phyloP scores from a whole-genome alignment of 2,888 invertebrate genomes.

The Stenolophus ochropezus region DNA sequence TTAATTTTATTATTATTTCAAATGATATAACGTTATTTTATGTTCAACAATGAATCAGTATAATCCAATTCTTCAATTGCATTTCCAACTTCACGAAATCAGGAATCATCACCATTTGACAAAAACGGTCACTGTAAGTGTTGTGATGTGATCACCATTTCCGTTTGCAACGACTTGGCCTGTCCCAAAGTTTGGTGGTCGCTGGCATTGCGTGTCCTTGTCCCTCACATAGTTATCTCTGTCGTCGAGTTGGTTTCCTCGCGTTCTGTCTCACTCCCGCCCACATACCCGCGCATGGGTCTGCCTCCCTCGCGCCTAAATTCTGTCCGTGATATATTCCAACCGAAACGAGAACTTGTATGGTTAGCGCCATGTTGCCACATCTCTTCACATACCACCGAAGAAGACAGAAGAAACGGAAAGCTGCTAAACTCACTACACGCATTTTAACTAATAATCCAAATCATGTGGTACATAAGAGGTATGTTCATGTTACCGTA shows the following conservation, averaged over 20 bases:
- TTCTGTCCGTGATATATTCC: conserved; percentile 67
- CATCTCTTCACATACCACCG: conserved; percentile 37
- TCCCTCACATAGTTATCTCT: conserved; percentile 20
- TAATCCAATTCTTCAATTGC: no score
- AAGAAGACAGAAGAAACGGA: conserved; percentile 4
- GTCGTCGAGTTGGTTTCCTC: conserved; percentile 57
- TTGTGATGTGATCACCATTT: no score
- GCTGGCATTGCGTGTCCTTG: background rate
- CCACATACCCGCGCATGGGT: background rate
- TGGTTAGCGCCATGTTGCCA: conserved; percentile 60
- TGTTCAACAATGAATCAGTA: no score
- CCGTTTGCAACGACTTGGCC: background rate
- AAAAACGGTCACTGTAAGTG: no score
- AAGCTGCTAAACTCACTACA: background rate
- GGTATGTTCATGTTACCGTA: no score
- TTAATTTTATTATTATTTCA: no score
- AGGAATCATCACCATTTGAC: no score
- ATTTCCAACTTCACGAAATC: no score
- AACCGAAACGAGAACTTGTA: conserved; percentile 66
- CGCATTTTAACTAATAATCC: no score
- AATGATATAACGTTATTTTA: no score
- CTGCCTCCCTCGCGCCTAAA: conserved; percentile 40
- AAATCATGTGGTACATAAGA: no score
- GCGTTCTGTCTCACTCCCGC: conserved; percentile 41
- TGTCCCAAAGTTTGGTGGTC: background rate